Conservation (phyloP, 2,113 vertebrate genomes). For the Odobenus rosmarus region DNA sequence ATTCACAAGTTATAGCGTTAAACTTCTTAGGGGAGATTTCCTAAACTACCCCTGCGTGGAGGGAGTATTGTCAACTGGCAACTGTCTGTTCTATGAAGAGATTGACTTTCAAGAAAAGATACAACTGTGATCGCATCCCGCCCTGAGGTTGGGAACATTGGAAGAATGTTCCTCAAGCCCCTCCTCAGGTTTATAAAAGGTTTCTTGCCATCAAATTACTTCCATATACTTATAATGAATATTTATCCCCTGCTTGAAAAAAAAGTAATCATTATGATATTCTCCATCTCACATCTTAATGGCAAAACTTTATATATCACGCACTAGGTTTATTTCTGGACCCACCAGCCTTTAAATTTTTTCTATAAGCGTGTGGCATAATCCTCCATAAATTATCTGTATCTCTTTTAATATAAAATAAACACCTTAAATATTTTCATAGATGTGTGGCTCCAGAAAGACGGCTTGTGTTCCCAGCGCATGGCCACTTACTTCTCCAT, state of each 20-base stretch:
- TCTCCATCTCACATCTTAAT: background rate
- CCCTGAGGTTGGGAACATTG: background rate
- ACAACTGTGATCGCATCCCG: background rate
- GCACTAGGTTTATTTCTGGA: background rate
- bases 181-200: fast-evolving
- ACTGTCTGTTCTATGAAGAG: background rate
- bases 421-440: background rate
- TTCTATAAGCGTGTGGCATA: background rate
- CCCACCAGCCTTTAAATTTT: background rate
- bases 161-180: no score
- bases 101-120: background rate
- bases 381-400: background rate
- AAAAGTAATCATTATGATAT: background rate
- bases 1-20: background rate
- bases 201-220: background rate
- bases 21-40: background rate
- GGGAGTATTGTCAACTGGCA: background rate
- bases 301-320: background rate
- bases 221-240: background rate
- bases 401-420: background rate
- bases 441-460: background rate
- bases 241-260: background rate
- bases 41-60: background rate
- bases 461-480: no score
- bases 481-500: fast-evolving